Evolutionary conservation across 2,797 vertebrate species (phyloP).

Genomic region (Thamnophis elegans): DNA sequence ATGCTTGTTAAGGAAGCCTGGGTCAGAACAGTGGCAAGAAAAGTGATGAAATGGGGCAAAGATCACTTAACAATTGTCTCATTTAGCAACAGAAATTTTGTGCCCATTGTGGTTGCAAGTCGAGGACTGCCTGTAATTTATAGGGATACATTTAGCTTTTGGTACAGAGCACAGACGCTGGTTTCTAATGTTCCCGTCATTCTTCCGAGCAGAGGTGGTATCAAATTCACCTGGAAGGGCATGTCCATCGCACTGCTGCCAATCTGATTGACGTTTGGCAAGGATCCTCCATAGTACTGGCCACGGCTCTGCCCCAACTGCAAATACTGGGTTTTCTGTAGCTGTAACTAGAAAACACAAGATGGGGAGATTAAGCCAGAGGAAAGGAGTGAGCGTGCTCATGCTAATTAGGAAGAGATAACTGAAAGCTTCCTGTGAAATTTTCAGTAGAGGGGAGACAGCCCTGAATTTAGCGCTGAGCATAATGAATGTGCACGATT

Average conservation of each 20-base stretch:
- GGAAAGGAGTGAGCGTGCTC: too few species aligned
- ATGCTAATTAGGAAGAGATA: background rate
- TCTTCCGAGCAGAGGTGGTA: background rate
- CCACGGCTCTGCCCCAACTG: slow-evolving; percentile 97
- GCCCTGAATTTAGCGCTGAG: background rate
- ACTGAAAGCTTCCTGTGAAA: background rate
- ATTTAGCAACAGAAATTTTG: background rate
- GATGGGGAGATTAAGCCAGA: background rate
- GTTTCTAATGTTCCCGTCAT: background rate
- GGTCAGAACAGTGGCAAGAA: background rate
- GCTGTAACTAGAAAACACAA: slow-evolving; percentile 84
- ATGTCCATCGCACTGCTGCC: slow-evolving; percentile 96
- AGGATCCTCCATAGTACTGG: slow-evolving; percentile 97
- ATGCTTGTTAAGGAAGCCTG: too few species aligned
- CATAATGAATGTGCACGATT: background rate
- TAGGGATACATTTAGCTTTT: background rate
- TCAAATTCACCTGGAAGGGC: slow-evolving; percentile 96
- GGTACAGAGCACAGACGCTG: too few species aligned
- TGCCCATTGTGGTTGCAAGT: background rate
- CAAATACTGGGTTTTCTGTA: slow-evolving; percentile 98
- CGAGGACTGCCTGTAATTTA: background rate
- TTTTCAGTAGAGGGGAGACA: background rate
- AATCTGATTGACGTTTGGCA: slow-evolving; percentile 99
- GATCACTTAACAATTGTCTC: background rate
- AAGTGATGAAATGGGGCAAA: background rate